A percentile compares a stretch with the other conserved stretches of the same genome.
These are phyloP conservation scores for Alentia gelatinosa DNA, from an alignment of 2,888 invertebrate species.

Conservation along the genomic window DNA sequence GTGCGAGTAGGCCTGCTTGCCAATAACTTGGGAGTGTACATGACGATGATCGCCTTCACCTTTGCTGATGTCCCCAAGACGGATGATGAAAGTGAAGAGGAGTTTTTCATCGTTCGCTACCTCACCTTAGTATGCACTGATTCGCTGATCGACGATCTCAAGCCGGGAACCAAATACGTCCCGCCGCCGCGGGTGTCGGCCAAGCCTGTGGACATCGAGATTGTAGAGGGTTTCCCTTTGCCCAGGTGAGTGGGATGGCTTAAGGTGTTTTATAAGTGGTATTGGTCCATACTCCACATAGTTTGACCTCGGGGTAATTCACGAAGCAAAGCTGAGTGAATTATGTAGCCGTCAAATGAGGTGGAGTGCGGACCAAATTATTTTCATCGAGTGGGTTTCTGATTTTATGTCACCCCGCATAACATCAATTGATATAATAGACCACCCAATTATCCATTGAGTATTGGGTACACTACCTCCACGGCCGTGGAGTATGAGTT, in stretches of 20 bases:
- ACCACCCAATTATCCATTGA: too few species aligned
- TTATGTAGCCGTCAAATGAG: too few species aligned
- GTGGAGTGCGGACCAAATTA: too few species aligned
- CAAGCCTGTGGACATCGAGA: constrained; percentile 59
- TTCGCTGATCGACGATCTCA: constrained; percentile 65
- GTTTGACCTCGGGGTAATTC: too few species aligned
- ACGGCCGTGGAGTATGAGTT: too few species aligned
- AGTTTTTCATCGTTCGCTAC: constrained; percentile 68
- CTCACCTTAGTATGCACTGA: constrained; percentile 67
- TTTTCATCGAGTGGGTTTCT: too few species aligned
- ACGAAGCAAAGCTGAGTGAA: too few species aligned
- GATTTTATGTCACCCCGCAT: too few species aligned
- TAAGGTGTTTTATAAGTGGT: too few species aligned
- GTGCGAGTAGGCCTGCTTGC: constrained; percentile 65
- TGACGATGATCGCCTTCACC: constrained; percentile 69
- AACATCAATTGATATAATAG: too few species aligned
- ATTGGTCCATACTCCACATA: too few species aligned
- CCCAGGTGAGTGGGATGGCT: constrained; percentile 68
- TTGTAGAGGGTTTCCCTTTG: constrained; percentile 66
- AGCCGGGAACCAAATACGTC: constrained; percentile 67
- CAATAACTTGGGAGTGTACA: constrained; percentile 67
- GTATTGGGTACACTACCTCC: too few species aligned
- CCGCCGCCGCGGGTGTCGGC: constrained; percentile 65
- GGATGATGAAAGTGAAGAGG: neutral
- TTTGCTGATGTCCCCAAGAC: constrained; percentile 58